Evolutionary conservation across 2,888 invertebrate species (phyloP), one percentile per base, ranked within the genome.

Genomic region (Mycogona germanica): DNA sequence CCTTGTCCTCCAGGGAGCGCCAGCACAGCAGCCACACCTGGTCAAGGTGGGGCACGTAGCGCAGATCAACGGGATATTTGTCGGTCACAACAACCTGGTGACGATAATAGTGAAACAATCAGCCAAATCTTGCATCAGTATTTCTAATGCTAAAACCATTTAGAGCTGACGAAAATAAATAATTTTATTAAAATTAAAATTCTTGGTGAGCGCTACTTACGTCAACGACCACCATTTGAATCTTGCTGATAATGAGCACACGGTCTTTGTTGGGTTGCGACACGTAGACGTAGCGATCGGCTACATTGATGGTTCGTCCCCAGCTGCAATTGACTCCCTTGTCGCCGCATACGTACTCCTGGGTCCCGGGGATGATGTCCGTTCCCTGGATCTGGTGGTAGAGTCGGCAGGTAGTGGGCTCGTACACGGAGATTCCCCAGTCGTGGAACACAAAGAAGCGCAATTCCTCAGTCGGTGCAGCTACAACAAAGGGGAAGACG

Each of bases 21-120:
- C 81, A 82, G 66, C 82, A 82, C 51, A 82, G 67, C 19, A 83
- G 75, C 84, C 83, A 84, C 2, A 84, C 78, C 68, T 84, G 82
- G 66, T 84, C 83, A 60, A 82, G 68, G 62, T 80, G 78, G 14
- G 78, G 75, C 2, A 84, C 78, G 67, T 84, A 82, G 64, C 78
- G 75, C 42, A 84, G 68, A 58, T 80, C 78, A 23, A 82, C 81
- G 1, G 84, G 84, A 63, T 75, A 78, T 65, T 80, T 79, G 66
- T 84, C 83, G 1, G 83, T 83, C 35, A 77, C 73, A 38, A 84
- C 79, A 38, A 82, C 79, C 78, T 79, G 65, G 7, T 23, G 25
- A 26, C 17, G 3, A 41, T 4, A 2, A n/a, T n/a, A n/a, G n/a
- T n/a, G n/a, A n/a, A n/a, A 35, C 4, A 48, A 44, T 6, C 23